Conservation (phyloP, 64 coral and sea anemone genomes). For the Montipora efflorescens region DNA sequence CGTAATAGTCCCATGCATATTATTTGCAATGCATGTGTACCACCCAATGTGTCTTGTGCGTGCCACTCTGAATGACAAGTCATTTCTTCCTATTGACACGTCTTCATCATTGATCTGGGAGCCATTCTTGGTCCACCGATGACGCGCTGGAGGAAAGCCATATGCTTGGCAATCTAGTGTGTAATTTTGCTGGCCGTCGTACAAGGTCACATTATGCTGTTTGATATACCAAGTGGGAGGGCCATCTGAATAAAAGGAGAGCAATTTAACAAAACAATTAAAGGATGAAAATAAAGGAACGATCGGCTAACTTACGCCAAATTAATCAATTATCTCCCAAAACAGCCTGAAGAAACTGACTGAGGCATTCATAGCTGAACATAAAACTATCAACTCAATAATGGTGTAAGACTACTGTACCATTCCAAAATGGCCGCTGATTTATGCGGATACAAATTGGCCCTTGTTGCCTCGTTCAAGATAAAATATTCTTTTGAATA, state of each 20-base stretch:
- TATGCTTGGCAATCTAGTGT: conserved; percentile 22
- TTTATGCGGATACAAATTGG: too few relatives aligned
- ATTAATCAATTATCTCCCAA: too few relatives aligned
- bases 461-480: too few relatives aligned
- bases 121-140: conserved; percentile 11
- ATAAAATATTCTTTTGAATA: too few relatives aligned
- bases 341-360: too few relatives aligned
- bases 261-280: not conserved
- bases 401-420: too few relatives aligned
- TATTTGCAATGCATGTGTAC: conserved; percentile 55
- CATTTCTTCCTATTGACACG: not conserved
- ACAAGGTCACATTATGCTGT: conserved; percentile 60
- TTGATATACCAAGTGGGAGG: conserved; percentile 42
- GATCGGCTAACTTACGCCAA: too few relatives aligned
- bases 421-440: too few relatives aligned
- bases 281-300: too few relatives aligned
- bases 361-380: too few relatives aligned
- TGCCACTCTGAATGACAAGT: conserved; percentile 1
- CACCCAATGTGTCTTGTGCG: not conserved
- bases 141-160: conserved; percentile 32
- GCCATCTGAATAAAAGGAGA: not conserved
- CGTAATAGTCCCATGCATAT: conserved; percentile 28
- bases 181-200: conserved; percentile 22
- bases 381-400: too few relatives aligned
- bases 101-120: not conserved